Evolutionary conservation across 2,797 vertebrate genomes (phyloP).

Genomic region (Neosilurus mollespiculum): DNA sequence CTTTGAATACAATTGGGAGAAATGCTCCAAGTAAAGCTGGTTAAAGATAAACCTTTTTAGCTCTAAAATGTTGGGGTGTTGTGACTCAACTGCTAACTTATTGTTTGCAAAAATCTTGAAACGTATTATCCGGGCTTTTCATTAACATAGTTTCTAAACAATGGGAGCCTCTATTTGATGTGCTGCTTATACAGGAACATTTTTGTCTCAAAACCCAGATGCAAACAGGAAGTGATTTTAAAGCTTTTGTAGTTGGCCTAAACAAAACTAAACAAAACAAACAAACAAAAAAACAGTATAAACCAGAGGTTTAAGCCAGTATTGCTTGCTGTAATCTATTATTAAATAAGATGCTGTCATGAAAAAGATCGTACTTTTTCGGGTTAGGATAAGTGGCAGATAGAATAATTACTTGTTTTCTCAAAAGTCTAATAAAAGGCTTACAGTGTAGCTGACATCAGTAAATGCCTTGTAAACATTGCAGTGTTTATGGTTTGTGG

Average conservation of each 20-base stretch:
- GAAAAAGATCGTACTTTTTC: not conserved
- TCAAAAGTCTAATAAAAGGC: constrained; percentile 7
- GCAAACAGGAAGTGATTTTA: not conserved
- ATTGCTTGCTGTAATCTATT: not conserved
- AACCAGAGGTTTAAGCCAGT: not conserved
- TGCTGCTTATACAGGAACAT: not conserved
- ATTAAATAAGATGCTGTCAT: not conserved
- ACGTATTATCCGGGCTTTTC: constrained; percentile 6
- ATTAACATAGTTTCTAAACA: not conserved
- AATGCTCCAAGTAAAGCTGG: not conserved
- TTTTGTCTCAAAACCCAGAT: not conserved
- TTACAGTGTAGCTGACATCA: not conserved
- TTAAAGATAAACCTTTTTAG: not conserved
- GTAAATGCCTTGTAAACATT: not conserved
- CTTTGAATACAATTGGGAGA: not conserved
- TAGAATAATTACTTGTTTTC: constrained; percentile 4
- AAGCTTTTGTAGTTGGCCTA: not conserved
- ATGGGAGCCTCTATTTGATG: not conserved
- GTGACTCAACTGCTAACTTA: not conserved
- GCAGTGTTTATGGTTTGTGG: not conserved
- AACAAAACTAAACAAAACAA: not conserved
- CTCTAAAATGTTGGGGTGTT: not conserved
- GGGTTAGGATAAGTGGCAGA: constrained; percentile 1
- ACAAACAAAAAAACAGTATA: not conserved
- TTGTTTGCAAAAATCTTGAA: constrained; percentile 6